Conservation (phyloP, 1,140 invertebrate species). For the Tetragonula clypearis region DNA sequence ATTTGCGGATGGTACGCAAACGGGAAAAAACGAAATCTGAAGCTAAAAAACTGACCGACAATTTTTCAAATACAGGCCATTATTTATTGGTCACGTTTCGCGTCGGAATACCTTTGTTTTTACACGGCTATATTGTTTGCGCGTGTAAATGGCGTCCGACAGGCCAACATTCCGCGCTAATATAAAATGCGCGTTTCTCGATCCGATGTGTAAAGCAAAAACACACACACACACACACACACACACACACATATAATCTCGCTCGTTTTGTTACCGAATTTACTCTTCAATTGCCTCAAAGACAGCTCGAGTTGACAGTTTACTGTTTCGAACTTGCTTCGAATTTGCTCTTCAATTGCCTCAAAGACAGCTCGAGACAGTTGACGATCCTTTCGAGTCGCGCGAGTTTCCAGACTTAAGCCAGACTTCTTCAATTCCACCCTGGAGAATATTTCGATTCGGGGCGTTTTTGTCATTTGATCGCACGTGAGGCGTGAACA, state of each 20-base stretch:
- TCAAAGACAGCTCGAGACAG: too few relatives aligned
- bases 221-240: too few relatives aligned
- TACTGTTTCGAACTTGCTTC: background rate
- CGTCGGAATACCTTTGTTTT: background rate
- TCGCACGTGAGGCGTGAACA: slow-evolving; percentile 5
- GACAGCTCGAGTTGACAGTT: too few relatives aligned
- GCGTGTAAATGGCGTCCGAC: background rate
- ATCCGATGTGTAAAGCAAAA: background rate
- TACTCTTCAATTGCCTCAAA: too few relatives aligned
- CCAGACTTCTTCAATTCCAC: background rate
- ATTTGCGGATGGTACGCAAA: background rate
- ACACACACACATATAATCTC: background rate
- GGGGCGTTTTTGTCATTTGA: background rate
- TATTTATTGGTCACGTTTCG: background rate
- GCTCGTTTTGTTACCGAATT: background rate
- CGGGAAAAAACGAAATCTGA: background rate
- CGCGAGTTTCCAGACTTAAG: background rate
- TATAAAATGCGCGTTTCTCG: slow-evolving; percentile 2
- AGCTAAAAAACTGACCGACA: background rate
- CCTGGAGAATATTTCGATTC: background rate
- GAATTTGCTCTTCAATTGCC: too few relatives aligned
- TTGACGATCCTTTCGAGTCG: background rate
- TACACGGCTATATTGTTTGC: background rate
- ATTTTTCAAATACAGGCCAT: background rate
- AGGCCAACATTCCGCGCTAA: background rate